Evolutionary conservation across 2,888 invertebrate genomes (phyloP).

Genomic region (Thecophora atra): DNA sequence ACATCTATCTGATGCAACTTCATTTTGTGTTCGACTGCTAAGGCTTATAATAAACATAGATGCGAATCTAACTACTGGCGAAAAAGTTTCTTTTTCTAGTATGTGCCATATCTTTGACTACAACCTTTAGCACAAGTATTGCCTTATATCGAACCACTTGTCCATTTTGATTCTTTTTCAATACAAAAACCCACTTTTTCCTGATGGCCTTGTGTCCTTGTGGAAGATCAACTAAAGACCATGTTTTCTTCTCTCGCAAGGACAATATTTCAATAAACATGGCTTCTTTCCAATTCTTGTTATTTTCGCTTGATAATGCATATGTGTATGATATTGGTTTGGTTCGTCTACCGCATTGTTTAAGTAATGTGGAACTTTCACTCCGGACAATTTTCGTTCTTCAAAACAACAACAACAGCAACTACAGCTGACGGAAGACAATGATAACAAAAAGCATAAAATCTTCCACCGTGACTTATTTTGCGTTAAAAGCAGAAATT

Average conservation of each 20-base stretch:
- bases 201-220: constrained; percentile 39
- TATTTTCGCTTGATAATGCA: too few relatives aligned
- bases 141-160: constrained; percentile 41
- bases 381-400: too few relatives aligned
- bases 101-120: constrained; percentile 35
- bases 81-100: constrained; percentile 40
- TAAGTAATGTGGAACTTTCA: too few relatives aligned
- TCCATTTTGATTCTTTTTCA: constrained; percentile 41
- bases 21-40: constrained; percentile 44
- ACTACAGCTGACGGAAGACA: too few relatives aligned
- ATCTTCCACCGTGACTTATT: too few relatives aligned
- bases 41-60: constrained; percentile 45
- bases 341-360: too few relatives aligned
- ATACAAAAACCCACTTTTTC: constrained; percentile 45
- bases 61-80: constrained; percentile 42
- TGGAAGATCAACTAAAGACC: constrained; percentile 41
- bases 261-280: constrained; percentile 46
- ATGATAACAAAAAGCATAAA: too few relatives aligned
- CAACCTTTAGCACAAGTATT: constrained; percentile 44
- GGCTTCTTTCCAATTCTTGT: constrained; percentile 43
- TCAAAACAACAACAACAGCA: too few relatives aligned
- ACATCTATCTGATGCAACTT: constrained; percentile 46
- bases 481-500: too few relatives aligned
- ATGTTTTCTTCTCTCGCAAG: constrained; percentile 40
- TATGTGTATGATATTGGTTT: too few relatives aligned